Evolutionary conservation across 35 echinoderm and acorn worm species (phyloP).

Genomic region (Lytechinus pictus): DNA sequence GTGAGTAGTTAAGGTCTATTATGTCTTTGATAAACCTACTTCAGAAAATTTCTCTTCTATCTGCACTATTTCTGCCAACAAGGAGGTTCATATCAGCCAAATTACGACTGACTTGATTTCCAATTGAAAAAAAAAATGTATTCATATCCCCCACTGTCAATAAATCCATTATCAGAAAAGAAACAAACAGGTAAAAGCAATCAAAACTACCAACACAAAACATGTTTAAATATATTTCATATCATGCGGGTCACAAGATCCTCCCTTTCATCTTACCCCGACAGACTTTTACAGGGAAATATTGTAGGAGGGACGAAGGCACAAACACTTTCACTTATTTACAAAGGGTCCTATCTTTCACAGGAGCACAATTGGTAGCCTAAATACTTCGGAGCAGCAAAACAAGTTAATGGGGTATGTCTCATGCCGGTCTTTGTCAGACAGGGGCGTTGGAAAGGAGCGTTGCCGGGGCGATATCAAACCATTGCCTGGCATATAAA

Average conservation of each 20-base stretch:
- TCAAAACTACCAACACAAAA: constrained; percentile 19
- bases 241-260: background rate
- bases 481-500: background rate
- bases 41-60: background rate
- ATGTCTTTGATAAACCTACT: background rate
- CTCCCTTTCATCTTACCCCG: background rate
- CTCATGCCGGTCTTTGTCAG: background rate
- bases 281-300: background rate
- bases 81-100: constrained; percentile 1
- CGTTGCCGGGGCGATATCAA: constrained; percentile 22
- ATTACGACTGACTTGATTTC: constrained; percentile 12
- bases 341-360: background rate
- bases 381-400: background rate
- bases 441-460: constrained; percentile 18
- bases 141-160: background rate
- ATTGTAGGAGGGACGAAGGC: background rate
- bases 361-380: constrained; percentile 6
- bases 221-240: background rate
- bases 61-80: background rate
- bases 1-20: background rate
- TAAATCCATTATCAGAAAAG: background rate
- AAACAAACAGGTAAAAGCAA: background rate
- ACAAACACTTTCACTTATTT: background rate
- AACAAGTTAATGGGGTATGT: constrained; percentile 16
- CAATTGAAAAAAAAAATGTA: constrained; percentile 13